phyloP scores from a whole-genome alignment of 2,797 vertebrate species.

The Rhinatrema bivittatum region DNA sequence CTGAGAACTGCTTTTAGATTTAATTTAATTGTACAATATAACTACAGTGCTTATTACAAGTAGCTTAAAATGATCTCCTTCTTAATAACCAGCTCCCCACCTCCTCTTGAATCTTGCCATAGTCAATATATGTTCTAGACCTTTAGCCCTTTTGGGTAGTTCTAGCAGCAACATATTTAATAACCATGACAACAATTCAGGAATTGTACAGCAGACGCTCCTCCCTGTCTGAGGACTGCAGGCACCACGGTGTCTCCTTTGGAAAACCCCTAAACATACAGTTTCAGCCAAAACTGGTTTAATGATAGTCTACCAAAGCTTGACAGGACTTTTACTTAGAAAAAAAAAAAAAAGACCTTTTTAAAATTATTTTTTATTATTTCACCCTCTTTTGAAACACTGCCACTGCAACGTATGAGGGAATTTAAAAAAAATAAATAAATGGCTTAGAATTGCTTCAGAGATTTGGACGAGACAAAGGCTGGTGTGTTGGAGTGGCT shows the following conservation, averaged over 20 bases:
- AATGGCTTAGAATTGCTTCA: constrained; percentile 45
- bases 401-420: constrained; percentile 28
- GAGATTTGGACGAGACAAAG: constrained; percentile 52
- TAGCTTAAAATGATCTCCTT: constrained; percentile 38
- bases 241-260: constrained; percentile 56
- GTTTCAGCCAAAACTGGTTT: constrained; percentile 50
- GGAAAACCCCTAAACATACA: constrained; percentile 48
- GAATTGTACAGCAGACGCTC: constrained; percentile 54
- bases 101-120: constrained; percentile 33
- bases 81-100: constrained; percentile 33
- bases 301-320: constrained; percentile 44
- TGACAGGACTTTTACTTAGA: constrained; percentile 27
- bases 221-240: constrained; percentile 47
- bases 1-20: too few relatives aligned
- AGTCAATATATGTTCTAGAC: constrained; percentile 34
- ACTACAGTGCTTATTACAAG: constrained; percentile 24
- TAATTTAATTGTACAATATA: too few relatives aligned
- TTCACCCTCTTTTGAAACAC: constrained; percentile 27
- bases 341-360: constrained; percentile 7
- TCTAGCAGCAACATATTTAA: constrained; percentile 49
- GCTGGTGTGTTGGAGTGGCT: constrained; percentile 41
- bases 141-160: constrained; percentile 39
- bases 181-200: constrained; percentile 59
- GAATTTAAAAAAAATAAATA: constrained; percentile 34
- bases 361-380: constrained; percentile 18